Evolutionary conservation across 2,797 vertebrate species (phyloP), one percentile per base, ranked within the genome.

Genomic region (Brotula barbata): DNA sequence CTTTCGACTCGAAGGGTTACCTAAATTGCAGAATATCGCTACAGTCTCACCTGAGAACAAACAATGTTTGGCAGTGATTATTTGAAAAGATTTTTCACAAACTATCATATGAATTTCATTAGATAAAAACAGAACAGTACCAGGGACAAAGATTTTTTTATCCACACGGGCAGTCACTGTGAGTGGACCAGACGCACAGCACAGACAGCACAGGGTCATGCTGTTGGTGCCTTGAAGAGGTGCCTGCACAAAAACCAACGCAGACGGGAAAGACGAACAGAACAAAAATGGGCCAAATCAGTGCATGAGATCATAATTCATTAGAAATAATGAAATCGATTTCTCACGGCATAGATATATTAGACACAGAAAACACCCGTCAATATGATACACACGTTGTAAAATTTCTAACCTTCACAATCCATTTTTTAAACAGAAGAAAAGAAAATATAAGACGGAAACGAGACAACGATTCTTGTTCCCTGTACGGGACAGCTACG

Each of bases 121-220:
- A 28, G 20, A 54, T 9, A n/a, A 2, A 23, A 21, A 19, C 22
- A 45, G n/a, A 44, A 16, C 21, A 43, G 17, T 69, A 86, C 84
- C 87, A 19, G 70, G 76, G 15, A 8, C 3, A 33, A 84, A 89
- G 25, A 64, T 77, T 71, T 81, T 82, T 52, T 62, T 85, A n/a
- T 73, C 82, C 21, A 53, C 0, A 1, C 41, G 58, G 33, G 33
- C 83, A 7, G 28, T 75, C 57, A 88, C 15, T 22, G 56, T 14
- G 62, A 90, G 16, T 0, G 53, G 70, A 28, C 69, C 77, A 0
- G 78, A 80, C 45, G 63, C 10, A 43, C 82, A 88, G 23, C 78
- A 86, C 39, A 89, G 59, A 45, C 59, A 69, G 67, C 84, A 80
- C 16, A 80, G 1, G 0, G 46, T 76, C 56, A 40, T 78, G 1